A percentile compares a stretch with the other conserved stretches of the same genome.
Evolutionary conservation across 1,140 invertebrate species (phyloP).

Genomic region (Drosophila ohnishii): DNA sequence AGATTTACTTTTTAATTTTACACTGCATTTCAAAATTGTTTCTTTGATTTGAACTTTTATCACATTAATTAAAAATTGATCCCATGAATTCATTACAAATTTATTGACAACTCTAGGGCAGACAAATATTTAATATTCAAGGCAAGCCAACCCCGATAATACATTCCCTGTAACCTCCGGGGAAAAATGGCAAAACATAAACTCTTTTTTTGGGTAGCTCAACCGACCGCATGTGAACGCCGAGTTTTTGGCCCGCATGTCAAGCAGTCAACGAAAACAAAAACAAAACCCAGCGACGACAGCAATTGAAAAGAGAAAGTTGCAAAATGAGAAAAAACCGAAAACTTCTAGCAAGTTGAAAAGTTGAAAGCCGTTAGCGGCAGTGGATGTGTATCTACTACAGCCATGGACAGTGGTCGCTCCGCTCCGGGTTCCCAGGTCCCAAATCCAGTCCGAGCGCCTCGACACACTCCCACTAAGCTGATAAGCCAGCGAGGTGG

Average conservation of each 20-base stretch:
- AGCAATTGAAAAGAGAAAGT: slow-evolving; percentile 81
- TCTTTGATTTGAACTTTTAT: background rate
- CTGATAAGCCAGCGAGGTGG: slow-evolving; percentile 47
- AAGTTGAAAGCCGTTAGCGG: slow-evolving; percentile 65
- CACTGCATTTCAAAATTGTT: background rate
- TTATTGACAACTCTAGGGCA: background rate
- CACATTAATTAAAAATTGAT: background rate
- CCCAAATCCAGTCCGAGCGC: slow-evolving; percentile 31
- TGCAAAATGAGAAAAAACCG: slow-evolving; percentile 51
- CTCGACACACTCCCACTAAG: slow-evolving; percentile 41
- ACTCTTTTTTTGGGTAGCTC: slow-evolving; percentile 6
- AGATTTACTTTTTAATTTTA: no score
- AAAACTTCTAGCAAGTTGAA: slow-evolving; percentile 74
- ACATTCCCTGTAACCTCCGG: slow-evolving; percentile 4
- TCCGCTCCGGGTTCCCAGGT: slow-evolving; percentile 20
- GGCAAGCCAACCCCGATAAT: background rate
- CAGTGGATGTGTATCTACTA: background rate
- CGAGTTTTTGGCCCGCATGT: slow-evolving; percentile 46
- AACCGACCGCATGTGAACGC: slow-evolving; percentile 17
- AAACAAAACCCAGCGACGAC: slow-evolving; percentile 43
- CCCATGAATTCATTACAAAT: background rate
- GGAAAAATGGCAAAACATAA: slow-evolving; percentile 8
- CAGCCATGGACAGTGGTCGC: slow-evolving; percentile 13
- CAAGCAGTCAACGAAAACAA: slow-evolving; percentile 35
- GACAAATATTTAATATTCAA: slow-evolving; percentile 14